Evolutionary conservation across 2,797 vertebrate species (phyloP), one percentile per base, ranked within the genome.

Genomic region (Gadopsis bispinosus): DNA sequence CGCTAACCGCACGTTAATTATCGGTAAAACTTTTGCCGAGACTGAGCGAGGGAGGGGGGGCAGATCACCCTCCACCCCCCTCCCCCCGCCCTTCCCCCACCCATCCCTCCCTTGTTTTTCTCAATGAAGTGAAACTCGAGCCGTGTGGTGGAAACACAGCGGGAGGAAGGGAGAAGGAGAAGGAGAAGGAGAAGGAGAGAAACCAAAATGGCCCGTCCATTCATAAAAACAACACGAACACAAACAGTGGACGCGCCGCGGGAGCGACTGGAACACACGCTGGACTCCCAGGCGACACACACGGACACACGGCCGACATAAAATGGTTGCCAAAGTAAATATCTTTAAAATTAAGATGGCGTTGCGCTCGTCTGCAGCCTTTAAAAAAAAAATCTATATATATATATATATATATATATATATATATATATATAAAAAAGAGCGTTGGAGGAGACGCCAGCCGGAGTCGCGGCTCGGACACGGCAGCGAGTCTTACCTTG

Each of bases 91-190:
- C 87, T 69, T 80, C 84, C 83, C 83, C 87, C 81, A 72, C 72
- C 67, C 69, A 82, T 66, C 73, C 81, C 89, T 88, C 83, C 87
- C 91, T 95, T 95, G 94, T 96, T 95, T 95, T 95, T 92, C 89
- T 96, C 93, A 95, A 96, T 96, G 95, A 94, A 94, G 93, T 95
- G 94, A 94, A 96, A 96, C 91, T 92, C 86, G 93, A 95, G 86
- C 92, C 89, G 86, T 87, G 89, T 84, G 89, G 89, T 85, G 89
- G 87, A 92, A 89, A 90, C 79, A 67, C 55, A 56, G 53, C 7
- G 75, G 41, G 16, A 64, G 67, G 45, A 62, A 39, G 29, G 78
- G 78, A 77, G 51, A 71, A 68, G 26, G 26, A 26, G 26, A n/a
- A n/a, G n/a, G n/a, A n/a, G n/a, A n/a, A n/a, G n/a, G n/a, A n/a